Evolutionary conservation across 1,140 invertebrate species (phyloP).

Genomic region (Calliphora vicina): DNA sequence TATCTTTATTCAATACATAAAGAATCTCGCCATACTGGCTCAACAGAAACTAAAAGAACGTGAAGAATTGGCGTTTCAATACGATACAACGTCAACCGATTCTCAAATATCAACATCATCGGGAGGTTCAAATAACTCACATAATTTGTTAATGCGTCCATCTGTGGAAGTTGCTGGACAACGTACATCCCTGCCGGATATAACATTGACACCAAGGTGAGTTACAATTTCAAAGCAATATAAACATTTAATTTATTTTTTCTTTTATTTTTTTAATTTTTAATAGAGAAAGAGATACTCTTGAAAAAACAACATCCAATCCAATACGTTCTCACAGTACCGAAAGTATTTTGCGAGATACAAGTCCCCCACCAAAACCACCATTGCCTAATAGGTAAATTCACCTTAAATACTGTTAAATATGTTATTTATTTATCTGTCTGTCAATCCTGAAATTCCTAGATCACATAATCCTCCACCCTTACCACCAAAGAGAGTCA

Average conservation of each 20-base stretch:
- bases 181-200: conserved; percentile 75
- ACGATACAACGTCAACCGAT: conserved; percentile 29
- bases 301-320: conserved; percentile 63
- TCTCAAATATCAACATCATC: conserved; percentile 3
- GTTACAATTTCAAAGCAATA: not conserved
- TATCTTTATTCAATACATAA: conserved; percentile 26
- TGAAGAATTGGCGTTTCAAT: conserved; percentile 50
- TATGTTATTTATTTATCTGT: not conserved
- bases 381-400: conserved; percentile 75
- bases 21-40: conserved; percentile 72
- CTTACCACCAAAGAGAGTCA: conserved; percentile 77
- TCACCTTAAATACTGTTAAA: not conserved
- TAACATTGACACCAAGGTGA: conserved; percentile 76
- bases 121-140: conserved; percentile 30
- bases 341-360: conserved; percentile 69
- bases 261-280: not conserved
- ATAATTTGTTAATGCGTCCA: conserved; percentile 45
- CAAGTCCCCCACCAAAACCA: conserved; percentile 82
- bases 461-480: conserved; percentile 70
- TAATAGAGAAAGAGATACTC: conserved; percentile 56
- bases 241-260: not conserved
- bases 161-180: conserved; percentile 54
- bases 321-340: conserved; percentile 77
- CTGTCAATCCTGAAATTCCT: not conserved
- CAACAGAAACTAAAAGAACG: conserved; percentile 73